These are phyloP conservation scores for Odontesthes bonariensis DNA, from an alignment of 2,113 vertebrate species.

Conservation along the genomic window DNA sequence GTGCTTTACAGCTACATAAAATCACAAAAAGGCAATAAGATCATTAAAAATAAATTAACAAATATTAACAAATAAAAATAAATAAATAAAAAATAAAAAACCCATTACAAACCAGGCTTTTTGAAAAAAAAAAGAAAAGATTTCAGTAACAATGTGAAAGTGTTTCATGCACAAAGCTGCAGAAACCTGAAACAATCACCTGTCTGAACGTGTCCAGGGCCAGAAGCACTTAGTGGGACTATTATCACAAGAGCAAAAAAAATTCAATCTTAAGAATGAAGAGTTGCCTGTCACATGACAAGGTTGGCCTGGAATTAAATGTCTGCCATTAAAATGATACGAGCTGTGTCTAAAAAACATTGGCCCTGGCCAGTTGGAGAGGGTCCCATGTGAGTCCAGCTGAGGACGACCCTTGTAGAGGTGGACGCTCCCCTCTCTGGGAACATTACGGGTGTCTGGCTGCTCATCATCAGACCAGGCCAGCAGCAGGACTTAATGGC, in stretches of 20 bases:
- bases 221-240: conserved; percentile 35
- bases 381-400: conserved; percentile 50
- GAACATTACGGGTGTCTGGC: conserved; percentile 54
- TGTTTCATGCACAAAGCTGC: neutral
- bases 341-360: conserved; percentile 61
- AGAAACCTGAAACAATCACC: conserved; percentile 8
- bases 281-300: conserved; percentile 73
- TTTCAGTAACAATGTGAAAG: neutral
- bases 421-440: conserved; percentile 48
- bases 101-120: too few species aligned
- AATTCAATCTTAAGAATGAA: conserved; percentile 59
- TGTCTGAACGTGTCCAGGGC: conserved; percentile 40
- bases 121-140: too few species aligned
- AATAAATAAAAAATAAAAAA: too few species aligned
- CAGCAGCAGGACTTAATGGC: conserved; percentile 80
- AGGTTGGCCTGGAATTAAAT: conserved; percentile 73
- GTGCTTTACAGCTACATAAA: too few species aligned
- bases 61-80: too few species aligned
- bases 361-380: conserved; percentile 52
- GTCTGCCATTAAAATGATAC: conserved; percentile 74
- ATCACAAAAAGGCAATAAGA: too few species aligned
- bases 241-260: conserved; percentile 34
- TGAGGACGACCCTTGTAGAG: conserved; percentile 58
- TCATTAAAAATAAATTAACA: too few species aligned
- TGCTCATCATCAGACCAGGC: conserved; percentile 74